Percentiles rank a stretch among this genome's conserved stretches.
Evolutionary conservation across 2,113 vertebrate species (phyloP).

Genomic region (pig (Sus scrofa)): DNA sequence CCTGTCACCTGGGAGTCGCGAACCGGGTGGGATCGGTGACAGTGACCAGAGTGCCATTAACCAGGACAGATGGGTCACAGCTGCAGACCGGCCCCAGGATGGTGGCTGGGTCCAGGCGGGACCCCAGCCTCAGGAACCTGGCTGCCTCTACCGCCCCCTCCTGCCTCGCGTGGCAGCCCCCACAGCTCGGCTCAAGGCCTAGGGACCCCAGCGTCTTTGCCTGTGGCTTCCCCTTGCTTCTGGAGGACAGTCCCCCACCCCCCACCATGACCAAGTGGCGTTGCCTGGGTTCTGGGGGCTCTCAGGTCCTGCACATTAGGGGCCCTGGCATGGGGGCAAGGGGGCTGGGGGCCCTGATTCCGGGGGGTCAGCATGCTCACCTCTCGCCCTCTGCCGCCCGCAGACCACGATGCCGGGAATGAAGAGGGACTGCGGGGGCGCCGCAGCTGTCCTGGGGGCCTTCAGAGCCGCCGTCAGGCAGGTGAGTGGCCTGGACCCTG

Average conservation of each 20-base stretch:
- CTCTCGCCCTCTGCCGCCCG: neutral
- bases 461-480: slow-evolving; percentile 97
- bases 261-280: accelerated
- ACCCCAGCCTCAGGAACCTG: neutral
- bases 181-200: neutral
- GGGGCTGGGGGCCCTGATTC: neutral
- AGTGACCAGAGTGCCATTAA: neutral
- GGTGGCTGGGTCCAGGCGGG: neutral
- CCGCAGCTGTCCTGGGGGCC: slow-evolving; percentile 96
- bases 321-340: neutral
- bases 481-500: slow-evolving; percentile 85
- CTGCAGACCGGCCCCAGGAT: neutral
- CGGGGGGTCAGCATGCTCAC: too few species aligned
- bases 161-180: accelerated
- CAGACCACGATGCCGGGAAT: slow-evolving; percentile 99
- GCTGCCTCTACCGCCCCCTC: neutral
- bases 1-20: neutral
- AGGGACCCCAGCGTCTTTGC: accelerated
- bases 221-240: neutral
- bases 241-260: neutral
- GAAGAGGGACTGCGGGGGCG: slow-evolving; percentile 99
- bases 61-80: too few species aligned
- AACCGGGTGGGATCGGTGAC: accelerated
- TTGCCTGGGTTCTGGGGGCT: neutral
- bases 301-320: accelerated